Evolutionary conservation across 2,888 invertebrate species (phyloP), one percentile per base, ranked within the genome.

Genomic region (Diarsia mendica): DNA sequence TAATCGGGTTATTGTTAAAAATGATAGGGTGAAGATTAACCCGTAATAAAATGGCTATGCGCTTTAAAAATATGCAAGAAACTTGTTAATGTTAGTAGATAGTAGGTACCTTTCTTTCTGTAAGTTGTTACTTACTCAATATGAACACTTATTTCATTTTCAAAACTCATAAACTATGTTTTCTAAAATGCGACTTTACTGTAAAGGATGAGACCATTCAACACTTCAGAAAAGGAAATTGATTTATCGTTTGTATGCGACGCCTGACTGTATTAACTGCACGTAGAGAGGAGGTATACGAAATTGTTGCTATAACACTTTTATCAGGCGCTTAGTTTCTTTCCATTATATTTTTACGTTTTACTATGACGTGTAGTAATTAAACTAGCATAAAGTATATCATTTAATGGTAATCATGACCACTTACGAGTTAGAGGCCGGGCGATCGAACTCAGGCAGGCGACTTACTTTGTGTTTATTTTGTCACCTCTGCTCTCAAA

Each of bases 211-310:
- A 20, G 51, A 51, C 20, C 51, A 20, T 51, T 51, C 20, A 80
- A 85, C 82, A 69, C 51, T 20, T 20, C 18, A 39, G 15, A 18
- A 49, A 18, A 49, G 18, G 18, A 20, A 20, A 9, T 51, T 51
- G 78, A 86, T 77, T 72, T 80, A 79, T 80, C 75, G 72, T 82
- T 82, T 84, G 68, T 70, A 67, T 65, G 76, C 67, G 66, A 61
- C 74, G 81, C 82, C 85, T 76, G 71, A 70, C 73, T 70, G 73
- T 80, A 77, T 84, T 80, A 80, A 81, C 76, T 83, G 79, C 72
- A 64, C 66, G 51, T 11, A 20, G 13, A 76, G 64, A 65, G 73
- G 70, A 75, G 55, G 70, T 79, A 79, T 76, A 71, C 49, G 8
- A 46, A 77, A 75, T 71, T 67, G 60, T 74, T 85, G 79, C 79